A percentile compares a stretch with the other conserved stretches of the same genome.
phyloP scores from a whole-genome alignment of 92 coral and sea anemone species.

The Diadumene lineata region DNA sequence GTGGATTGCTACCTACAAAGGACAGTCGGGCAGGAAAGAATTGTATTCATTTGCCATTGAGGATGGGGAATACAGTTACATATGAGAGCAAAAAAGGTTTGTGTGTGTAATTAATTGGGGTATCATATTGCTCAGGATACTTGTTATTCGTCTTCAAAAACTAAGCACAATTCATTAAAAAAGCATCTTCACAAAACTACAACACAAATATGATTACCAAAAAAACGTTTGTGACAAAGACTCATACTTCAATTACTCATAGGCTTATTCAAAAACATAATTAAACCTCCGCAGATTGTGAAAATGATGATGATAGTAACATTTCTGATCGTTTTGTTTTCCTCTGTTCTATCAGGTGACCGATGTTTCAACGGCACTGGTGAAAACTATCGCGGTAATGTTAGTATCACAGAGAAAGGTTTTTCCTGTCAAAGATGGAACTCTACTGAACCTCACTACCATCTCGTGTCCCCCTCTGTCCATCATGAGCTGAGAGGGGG shows the following conservation, averaged over 20 bases:
- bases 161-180: too few species aligned
- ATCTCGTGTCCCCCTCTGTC: constrained; percentile 57
- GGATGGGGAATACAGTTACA: constrained; percentile 15
- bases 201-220: too few species aligned
- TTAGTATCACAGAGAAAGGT: constrained; percentile 85
- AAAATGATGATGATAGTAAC: background rate
- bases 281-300: background rate
- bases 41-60: constrained; percentile 64
- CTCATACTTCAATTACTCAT: too few species aligned
- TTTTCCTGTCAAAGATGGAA: constrained; percentile 84
- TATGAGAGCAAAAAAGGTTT: constrained; percentile 56
- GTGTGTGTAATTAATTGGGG: too few species aligned
- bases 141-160: too few species aligned
- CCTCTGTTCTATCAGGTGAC: too few species aligned
- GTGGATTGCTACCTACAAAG: constrained; percentile 57
- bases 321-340: too few species aligned
- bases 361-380: constrained; percentile 79
- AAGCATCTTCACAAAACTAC: too few species aligned
- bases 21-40: constrained; percentile 59
- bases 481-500: constrained; percentile 82
- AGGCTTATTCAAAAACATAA: too few species aligned
- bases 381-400: constrained; percentile 73
- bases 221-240: too few species aligned
- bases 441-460: constrained; percentile 65
- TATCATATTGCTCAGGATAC: too few species aligned